Conservation (phyloP, 2,113 vertebrate genomes). For the Triplophysa tibetana region DNA sequence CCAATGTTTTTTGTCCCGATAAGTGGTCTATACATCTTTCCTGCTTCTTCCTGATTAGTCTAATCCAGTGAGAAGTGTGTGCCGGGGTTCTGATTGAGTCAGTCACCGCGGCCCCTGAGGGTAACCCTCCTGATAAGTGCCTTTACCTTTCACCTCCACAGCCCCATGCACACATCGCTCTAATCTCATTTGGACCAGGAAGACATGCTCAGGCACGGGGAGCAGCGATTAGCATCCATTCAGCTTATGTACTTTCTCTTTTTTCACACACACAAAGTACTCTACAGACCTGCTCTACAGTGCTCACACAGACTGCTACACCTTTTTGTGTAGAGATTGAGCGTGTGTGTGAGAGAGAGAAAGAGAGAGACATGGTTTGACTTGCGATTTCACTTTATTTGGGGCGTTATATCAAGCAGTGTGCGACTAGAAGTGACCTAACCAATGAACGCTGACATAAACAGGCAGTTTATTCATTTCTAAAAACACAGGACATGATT, state of each 20-base stretch:
- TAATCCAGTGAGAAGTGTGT: conserved; percentile 82
- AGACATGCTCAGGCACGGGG: conserved; percentile 73
- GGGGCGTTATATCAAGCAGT: background rate
- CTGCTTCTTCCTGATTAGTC: conserved; percentile 81
- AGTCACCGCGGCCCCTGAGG: conserved; percentile 72
- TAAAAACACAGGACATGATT: too few relatives aligned
- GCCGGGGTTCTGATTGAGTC: conserved; percentile 80
- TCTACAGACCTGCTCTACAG: conserved; percentile 5
- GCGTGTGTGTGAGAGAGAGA: background rate
- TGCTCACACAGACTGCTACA: background rate
- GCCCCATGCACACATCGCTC: conserved; percentile 71
- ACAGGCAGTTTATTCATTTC: too few relatives aligned
- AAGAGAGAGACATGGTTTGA: background rate
- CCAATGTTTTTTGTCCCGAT: conserved; percentile 78
- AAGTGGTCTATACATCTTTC: conserved; percentile 76
- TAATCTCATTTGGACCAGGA: conserved; percentile 79
- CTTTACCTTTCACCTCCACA: conserved; percentile 85
- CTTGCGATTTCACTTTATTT: conserved; percentile 3
- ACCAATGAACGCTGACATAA: background rate
- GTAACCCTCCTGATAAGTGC: conserved; percentile 78
- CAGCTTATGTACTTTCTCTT: conserved; percentile 55
- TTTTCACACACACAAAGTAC: conserved; percentile 10
- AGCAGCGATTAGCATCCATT: conserved; percentile 75
- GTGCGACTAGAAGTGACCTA: background rate
- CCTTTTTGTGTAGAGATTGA: background rate